These are phyloP conservation scores for Yponomeuta malinellus DNA, from an alignment of 2,888 invertebrate species.

Conservation along the genomic window DNA sequence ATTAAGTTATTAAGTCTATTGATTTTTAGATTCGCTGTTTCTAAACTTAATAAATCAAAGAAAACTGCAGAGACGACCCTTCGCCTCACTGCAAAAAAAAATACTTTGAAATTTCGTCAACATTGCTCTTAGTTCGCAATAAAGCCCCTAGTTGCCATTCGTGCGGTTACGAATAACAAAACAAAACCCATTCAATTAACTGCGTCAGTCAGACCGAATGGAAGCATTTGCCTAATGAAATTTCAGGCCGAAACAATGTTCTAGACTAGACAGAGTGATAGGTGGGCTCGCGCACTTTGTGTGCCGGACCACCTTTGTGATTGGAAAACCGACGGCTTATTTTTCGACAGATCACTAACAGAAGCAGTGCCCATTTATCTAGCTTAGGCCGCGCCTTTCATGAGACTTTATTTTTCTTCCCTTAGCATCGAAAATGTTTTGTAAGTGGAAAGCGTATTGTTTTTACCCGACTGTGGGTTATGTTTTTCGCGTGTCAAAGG, in stretches of 20 bases:
- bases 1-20: too few species aligned
- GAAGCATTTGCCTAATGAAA: conserved; percentile 50
- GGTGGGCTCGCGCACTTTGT: conserved; percentile 1
- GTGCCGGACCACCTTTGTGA: not conserved
- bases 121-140: not conserved
- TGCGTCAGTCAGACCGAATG: conserved; percentile 37
- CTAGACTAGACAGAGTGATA: not conserved
- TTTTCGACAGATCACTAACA: too few species aligned
- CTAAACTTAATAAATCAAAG: too few species aligned
- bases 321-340: not conserved
- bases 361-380: too few species aligned
- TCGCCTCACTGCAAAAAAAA: not conserved
- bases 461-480: too few species aligned
- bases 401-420: too few species aligned
- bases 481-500: too few species aligned
- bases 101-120: not conserved
- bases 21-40: too few species aligned
- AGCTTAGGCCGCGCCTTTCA: too few species aligned
- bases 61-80: too few species aligned
- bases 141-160: not conserved
- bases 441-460: too few species aligned
- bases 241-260: conserved; percentile 30
- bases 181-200: conserved; percentile 55
- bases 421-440: too few species aligned
- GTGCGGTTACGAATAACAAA: conserved; percentile 30